phyloP scores from a whole-genome alignment of 1,140 invertebrate genomes.

The Neodiprion fabricii region DNA sequence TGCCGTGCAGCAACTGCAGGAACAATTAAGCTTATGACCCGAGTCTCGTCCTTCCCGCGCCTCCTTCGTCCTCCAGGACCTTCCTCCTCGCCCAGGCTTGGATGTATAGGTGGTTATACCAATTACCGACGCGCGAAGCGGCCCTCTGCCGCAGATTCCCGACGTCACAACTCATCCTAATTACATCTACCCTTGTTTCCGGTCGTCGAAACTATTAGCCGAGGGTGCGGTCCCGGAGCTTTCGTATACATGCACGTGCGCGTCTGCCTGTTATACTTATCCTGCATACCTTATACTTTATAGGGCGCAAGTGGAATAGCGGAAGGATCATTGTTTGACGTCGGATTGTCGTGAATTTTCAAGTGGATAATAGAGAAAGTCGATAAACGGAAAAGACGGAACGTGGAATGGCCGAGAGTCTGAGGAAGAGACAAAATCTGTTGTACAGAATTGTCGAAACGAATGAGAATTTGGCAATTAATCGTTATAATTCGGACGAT shows the following conservation, averaged over 20 bases:
- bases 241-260: background rate
- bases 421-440: too few species aligned
- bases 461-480: too few species aligned
- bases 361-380: too few species aligned
- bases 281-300: too few species aligned
- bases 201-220: constrained; percentile 43
- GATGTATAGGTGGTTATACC: background rate
- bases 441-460: too few species aligned
- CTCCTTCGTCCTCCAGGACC: too few species aligned
- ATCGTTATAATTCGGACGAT: too few species aligned
- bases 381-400: too few species aligned
- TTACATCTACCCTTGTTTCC: constrained; percentile 53
- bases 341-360: too few species aligned
- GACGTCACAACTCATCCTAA: constrained; percentile 53
- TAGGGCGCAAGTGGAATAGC: background rate
- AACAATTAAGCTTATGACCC: constrained; percentile 5
- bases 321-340: background rate
- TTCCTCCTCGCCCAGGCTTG: background rate
- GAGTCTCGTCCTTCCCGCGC: background rate
- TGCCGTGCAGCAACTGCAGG: background rate
- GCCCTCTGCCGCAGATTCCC: constrained; percentile 30
- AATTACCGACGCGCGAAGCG: constrained; percentile 10
- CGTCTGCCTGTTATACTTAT: too few species aligned
- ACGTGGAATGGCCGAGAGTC: too few species aligned
- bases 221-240: too few species aligned